Base-by-base conservation (phyloP, 2,113 vertebrate genomes). In the Vimba vimba region DNA sequence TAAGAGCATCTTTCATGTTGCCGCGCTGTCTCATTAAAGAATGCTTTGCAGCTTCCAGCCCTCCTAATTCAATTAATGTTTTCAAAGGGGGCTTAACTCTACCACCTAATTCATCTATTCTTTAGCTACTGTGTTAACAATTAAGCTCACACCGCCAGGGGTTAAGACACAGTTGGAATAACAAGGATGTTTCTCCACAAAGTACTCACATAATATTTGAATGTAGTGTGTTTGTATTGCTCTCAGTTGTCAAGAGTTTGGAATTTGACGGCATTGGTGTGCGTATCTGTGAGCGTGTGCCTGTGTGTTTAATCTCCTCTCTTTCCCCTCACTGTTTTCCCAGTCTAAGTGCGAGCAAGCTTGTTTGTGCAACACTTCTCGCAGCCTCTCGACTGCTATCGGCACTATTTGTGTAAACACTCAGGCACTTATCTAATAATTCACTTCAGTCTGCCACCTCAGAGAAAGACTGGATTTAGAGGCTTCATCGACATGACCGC, bases 31-130 rank as follows among this genome's bases (percentile, higher is more conserved):
- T 90, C 78, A 87, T 91, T 89, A 87, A 79, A 62, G n/a, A 59
- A 73, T 62, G 68, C 76, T 87, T 82, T 79, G 64, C 83, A 82
- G 52, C 52, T 71, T 84, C 85, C 60, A 85, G 83, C 85, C 73
- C 59, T 86, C 86, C 79, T 89, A 85, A 91, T 89, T 90, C 75
- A 91, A 91, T 91, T 89, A 85, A 85, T 86, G 52, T 82, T 82
- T 88, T 86, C 77, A 88, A 87, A 86, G 82, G 50, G 47, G 84
- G 62, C 77, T 86, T 73, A 76, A 79, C 82, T 79, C 52, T 43
- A 60, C 83, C 25, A 15, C 60, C 60, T 84, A n/a, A 84, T 82
- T 83, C 59, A 50, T 74, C 80, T 68, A 45, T 82, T 82, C 25
- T 25, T 47, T 50, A 79, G 79, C 57, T 83, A 74, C 79, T 59